phyloP scores from a whole-genome alignment of 2,888 invertebrate genomes.

The Harmothoe impar region DNA sequence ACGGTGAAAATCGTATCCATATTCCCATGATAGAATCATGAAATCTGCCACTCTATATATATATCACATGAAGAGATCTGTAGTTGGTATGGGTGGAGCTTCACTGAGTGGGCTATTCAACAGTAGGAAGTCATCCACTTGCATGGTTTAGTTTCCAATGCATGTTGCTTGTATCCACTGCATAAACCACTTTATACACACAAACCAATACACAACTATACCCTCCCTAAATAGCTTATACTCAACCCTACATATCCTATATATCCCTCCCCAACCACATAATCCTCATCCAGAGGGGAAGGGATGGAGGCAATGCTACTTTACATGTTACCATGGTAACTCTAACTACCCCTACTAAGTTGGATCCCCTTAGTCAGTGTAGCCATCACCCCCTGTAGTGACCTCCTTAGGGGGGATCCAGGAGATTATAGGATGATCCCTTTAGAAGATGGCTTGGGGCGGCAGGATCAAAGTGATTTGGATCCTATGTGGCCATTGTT shows the following conservation, averaged over 20 bases:
- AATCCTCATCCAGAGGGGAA: not conserved
- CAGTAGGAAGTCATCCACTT: no score
- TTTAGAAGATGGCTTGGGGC: not conserved
- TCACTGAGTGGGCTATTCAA: no score
- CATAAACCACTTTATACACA: not conserved
- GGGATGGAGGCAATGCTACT: not conserved
- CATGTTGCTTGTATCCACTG: no score
- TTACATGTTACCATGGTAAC: slow-evolving; percentile 9
- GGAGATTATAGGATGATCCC: not conserved
- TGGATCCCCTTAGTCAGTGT: not conserved
- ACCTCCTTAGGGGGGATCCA: slow-evolving; percentile 1
- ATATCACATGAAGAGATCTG: no score
- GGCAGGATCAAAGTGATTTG: not conserved
- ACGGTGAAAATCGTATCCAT: no score
- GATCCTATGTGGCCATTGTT: not conserved
- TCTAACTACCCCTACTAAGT: not conserved
- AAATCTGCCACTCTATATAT: no score
- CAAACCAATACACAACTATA: not conserved
- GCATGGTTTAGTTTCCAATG: no score
- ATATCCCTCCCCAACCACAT: no score
- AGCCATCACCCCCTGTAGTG: not conserved
- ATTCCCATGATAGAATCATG: no score
- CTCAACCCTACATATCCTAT: no score
- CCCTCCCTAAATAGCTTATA: no score
- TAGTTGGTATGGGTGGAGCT: no score